These are phyloP conservation scores for Eptatretus burgeri DNA, from an alignment of 2,113 vertebrate species.

Conservation along the genomic window DNA sequence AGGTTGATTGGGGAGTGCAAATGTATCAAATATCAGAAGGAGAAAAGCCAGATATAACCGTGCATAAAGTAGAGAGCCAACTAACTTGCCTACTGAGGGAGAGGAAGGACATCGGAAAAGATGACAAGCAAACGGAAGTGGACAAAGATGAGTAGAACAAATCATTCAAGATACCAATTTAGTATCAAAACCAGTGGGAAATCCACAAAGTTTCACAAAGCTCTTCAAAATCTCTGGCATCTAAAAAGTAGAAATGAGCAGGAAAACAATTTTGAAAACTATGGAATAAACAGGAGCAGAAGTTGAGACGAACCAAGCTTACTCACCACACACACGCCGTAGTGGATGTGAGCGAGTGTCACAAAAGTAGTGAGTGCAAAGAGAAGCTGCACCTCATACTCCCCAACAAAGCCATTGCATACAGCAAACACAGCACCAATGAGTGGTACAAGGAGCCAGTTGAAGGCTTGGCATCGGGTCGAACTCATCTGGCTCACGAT, in stretches of 20 bases:
- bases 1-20: too few relatives aligned
- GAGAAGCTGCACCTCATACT: slow-evolving; percentile 28
- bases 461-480: slow-evolving; percentile 54
- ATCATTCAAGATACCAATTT: not conserved
- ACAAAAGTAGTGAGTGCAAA: slow-evolving; percentile 27
- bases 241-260: not conserved
- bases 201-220: not conserved
- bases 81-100: too few relatives aligned
- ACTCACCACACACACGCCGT: slow-evolving; percentile 69
- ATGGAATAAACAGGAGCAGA: not conserved
- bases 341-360: slow-evolving; percentile 55
- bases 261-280: not conserved
- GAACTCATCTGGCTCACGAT: slow-evolving; percentile 97
- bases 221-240: not conserved
- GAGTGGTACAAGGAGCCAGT: slow-evolving; percentile 57
- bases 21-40: too few relatives aligned
- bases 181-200: not conserved
- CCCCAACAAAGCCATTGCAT: slow-evolving; percentile 14
- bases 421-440: slow-evolving; percentile 21
- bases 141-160: not conserved
- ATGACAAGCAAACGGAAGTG: too few relatives aligned
- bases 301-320: not conserved
- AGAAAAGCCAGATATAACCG: too few relatives aligned
- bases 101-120: too few relatives aligned
- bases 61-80: too few relatives aligned